phyloP scores from a whole-genome alignment of 2,888 invertebrate genomes.

The Latrodectus hesperus region DNA sequence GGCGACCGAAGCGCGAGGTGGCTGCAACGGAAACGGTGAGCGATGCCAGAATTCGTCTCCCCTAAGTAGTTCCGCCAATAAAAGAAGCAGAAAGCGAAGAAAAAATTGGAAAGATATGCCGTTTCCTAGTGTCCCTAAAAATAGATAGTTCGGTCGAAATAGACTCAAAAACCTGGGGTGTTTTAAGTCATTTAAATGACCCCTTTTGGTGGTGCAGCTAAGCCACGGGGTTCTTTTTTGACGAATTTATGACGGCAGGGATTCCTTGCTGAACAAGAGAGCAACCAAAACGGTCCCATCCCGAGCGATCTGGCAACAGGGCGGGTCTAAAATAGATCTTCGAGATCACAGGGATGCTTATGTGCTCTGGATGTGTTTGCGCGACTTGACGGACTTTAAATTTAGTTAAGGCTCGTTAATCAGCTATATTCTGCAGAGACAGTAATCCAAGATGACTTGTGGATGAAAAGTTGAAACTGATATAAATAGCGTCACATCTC shows the following conservation, averaged over 20 bases:
- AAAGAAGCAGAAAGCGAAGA: constrained; percentile 6
- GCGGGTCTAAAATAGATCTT: constrained; percentile 21
- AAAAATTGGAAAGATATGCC: constrained; percentile 22
- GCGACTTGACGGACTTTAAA: no score
- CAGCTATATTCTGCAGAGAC: no score
- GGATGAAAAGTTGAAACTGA: no score
- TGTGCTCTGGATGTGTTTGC: no score
- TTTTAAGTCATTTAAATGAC: constrained; percentile 41
- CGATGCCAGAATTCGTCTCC: constrained; percentile 53
- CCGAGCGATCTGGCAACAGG: not conserved
- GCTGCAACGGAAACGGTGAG: constrained; percentile 2
- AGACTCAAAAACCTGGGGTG: constrained; percentile 39
- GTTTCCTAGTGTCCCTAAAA: constrained; percentile 18
- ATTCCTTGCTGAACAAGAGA: not conserved
- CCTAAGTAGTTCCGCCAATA: constrained; percentile 40
- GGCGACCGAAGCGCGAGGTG: constrained; percentile 31
- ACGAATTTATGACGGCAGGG: constrained; percentile 20
- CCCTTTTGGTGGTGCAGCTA: constrained; percentile 28
- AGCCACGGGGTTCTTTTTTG: not conserved
- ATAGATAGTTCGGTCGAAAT: constrained; percentile 44
- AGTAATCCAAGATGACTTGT: no score
- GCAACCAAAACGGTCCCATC: no score
- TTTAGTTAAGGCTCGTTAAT: no score
- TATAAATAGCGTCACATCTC: no score
- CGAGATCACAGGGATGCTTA: not conserved